Evolutionary conservation across 1,140 invertebrate species (phyloP).

Genomic region (Bombus cullumanus): DNA sequence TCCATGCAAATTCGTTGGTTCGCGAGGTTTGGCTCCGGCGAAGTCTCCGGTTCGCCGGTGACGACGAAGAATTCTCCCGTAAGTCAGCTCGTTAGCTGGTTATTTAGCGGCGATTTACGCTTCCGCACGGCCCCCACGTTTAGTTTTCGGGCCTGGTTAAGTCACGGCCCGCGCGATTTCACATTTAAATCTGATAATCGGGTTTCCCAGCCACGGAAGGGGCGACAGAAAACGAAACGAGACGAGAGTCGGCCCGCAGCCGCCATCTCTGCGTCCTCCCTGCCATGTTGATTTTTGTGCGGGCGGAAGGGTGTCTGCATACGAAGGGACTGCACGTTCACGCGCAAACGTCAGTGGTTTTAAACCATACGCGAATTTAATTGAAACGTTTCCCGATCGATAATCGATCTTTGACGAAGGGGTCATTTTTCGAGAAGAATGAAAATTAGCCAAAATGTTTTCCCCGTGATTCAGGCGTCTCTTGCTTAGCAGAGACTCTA

Average conservation of each 20-base stretch:
- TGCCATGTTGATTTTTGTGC: constrained; percentile 79
- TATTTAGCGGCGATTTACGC: constrained; percentile 75
- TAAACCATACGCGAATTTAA: not conserved
- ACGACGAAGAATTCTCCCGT: constrained; percentile 61
- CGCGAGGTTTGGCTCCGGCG: not conserved
- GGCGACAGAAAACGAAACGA: constrained; percentile 24
- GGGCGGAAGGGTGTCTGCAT: constrained; percentile 28
- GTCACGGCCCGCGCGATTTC: constrained; percentile 65
- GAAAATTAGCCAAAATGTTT: not conserved
- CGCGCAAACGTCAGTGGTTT: too few relatives aligned
- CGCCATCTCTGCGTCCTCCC: constrained; percentile 77
- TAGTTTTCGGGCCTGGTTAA: constrained; percentile 59
- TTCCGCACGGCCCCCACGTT: constrained; percentile 34
- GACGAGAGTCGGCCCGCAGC: constrained; percentile 33
- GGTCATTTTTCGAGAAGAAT: not conserved
- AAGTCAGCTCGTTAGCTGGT: constrained; percentile 78
- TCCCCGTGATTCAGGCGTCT: not conserved
- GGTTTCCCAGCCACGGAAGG: constrained; percentile 42
- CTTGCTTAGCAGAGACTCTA: constrained; percentile 50
- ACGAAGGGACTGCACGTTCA: not conserved
- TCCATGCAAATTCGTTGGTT: constrained; percentile 59
- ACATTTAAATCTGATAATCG: constrained; percentile 76
- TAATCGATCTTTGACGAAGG: not conserved
- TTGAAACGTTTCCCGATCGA: not conserved
- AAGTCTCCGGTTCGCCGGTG: constrained; percentile 21